Evolutionary conservation across 2,888 invertebrate genomes (phyloP).

Genomic region (Hyposoter didymator): DNA sequence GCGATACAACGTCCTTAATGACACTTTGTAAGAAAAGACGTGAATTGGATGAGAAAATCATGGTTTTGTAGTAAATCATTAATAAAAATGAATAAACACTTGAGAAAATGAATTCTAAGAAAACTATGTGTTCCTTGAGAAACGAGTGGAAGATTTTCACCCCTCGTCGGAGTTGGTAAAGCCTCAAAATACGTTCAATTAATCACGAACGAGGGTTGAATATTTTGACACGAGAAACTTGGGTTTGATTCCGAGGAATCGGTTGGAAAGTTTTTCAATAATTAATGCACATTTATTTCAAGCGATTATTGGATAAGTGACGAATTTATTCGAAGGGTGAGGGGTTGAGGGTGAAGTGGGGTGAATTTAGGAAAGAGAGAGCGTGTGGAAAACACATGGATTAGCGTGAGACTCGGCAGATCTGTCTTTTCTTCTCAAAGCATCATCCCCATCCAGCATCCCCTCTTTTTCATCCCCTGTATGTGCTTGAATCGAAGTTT

Average conservation of each 20-base stretch:
- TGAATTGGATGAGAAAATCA: neutral
- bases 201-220: constrained; percentile 30
- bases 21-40: neutral
- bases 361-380: constrained; percentile 23
- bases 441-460: constrained; percentile 12
- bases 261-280: constrained; percentile 46
- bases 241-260: constrained; percentile 9
- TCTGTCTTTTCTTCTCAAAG: constrained; percentile 23
- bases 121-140: neutral
- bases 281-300: constrained; percentile 31
- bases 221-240: neutral
- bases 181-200: constrained; percentile 19
- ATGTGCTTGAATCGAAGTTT: constrained; percentile 40
- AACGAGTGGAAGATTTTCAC: neutral
- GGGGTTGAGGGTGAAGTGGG: constrained; percentile 19
- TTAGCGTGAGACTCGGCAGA: constrained; percentile 62
- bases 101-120: neutral
- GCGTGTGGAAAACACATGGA: constrained; percentile 58
- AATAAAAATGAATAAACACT: neutral
- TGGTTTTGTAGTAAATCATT: neutral
- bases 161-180: neutral
- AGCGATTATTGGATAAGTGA: constrained; percentile 42
- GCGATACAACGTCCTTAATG: too few relatives aligned
- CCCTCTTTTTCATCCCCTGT: constrained; percentile 15
- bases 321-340: neutral